Evolutionary conservation across 2,113 vertebrate species (phyloP), one percentile per base, ranked within the genome.

Genomic region (Tetrao urogallus): DNA sequence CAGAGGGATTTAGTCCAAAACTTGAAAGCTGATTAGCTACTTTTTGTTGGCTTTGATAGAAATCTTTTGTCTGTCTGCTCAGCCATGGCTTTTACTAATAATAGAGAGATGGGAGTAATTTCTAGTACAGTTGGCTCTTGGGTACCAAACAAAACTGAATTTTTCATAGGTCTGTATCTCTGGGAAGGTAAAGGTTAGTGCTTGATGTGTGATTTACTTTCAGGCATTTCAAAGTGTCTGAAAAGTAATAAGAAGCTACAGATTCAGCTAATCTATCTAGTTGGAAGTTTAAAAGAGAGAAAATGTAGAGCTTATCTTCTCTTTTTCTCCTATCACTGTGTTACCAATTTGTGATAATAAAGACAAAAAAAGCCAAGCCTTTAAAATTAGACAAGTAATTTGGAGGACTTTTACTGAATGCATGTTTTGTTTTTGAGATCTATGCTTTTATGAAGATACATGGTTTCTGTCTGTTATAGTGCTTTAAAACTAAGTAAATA

Each of bases 1-100:
- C 81, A 71, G 40, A 75, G 63, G 93, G 88, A 89, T 92, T 90
- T 82, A 89, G 54, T 71, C 86, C 83, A 89, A 90, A 94, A 96
- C 81, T 54, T 96, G 82, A 96, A 95, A 96, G 92, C 69, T 83
- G 81, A 95, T 94, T 95, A 95, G 61, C 30, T 93, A 36, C 54
- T 92, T 96, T 96, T 90, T 83, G 69, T 91, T 71, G 67, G 27
- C 86, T 90, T 96, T 95, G 72, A 92, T 64, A 69, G 75, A 95
- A 93, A 96, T 89, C 81, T 85, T 95, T 95, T 92, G 81, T 95
- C 74, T 73, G 36, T 65, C 69, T 92, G 27, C 43, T 74, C 50
- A 82, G 38, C 34, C 43, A 36, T 71, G 11, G 14, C 24, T 95
- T 95, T 72, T 88, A 61, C 54, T 77, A 90, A 58, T 88, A 94